Base-by-base conservation (phyloP, 1,140 invertebrate genomes). In the Drosophila littoralis region DNA sequence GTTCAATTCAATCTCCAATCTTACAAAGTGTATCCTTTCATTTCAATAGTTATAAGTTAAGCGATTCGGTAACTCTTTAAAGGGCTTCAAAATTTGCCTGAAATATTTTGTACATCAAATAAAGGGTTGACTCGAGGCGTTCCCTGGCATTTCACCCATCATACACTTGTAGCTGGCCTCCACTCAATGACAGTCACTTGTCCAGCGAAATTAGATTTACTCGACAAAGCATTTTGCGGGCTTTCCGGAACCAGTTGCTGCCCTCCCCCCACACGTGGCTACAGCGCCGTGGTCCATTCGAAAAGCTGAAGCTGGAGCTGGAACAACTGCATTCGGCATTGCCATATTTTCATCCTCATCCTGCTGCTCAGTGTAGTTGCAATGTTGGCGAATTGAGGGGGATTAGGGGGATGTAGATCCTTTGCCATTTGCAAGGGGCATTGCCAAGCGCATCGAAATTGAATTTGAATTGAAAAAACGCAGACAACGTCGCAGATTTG, bases 101-200 rank as follows among this genome's bases (percentile, higher is more conserved):
- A 5, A 40, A 12, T 40, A 40, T 40, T 12, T 40, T 12, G 38
- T 40, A 40, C 12, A 40, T 40, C 12, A 40, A 12, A 1, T 40
- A 22, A 22, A 22, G 1, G 22, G 2, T 12, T 28, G 5, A 28
- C 22, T 28, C 22, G 1, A 40, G 12, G 38, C 10, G 12, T 4
- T 40, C 12, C 12, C 38, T 40, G 12, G 10, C 38, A 40, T n/a
- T 40, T 40, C 4, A 40, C 3, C 10, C 38, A 12, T 40, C 10
- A 12, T 38, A 12, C 4, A 38, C 36, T 1, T 6, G 38, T 40
- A 64, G 59, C 70, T 66, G 59, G 45, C 59, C 75, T 79, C 72
- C 83, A 79, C 82, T 88, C 83, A 82, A 88, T 88, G 84, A 79
- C 79, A 88, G 65, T 89, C 83, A 88, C 76, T 83, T 88, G 84